A percentile compares a stretch with the other conserved stretches of the same genome.
phyloP scores from a whole-genome alignment of 2,113 vertebrate species.

The Otus sunia region DNA sequence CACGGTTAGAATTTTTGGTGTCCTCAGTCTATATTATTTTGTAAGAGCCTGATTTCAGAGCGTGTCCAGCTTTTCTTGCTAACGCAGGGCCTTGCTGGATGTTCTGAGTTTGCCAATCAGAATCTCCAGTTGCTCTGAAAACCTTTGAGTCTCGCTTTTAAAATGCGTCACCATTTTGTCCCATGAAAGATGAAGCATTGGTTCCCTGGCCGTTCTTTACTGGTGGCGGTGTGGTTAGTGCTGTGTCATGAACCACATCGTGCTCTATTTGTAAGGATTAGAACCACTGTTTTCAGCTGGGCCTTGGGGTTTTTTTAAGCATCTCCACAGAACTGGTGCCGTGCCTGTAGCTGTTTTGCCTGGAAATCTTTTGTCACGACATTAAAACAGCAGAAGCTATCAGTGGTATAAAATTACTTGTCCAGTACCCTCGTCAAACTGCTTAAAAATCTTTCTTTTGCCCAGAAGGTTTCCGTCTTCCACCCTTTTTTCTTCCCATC shows the following conservation, averaged over 20 bases:
- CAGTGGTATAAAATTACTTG: background rate
- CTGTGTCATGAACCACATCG: fast-evolving
- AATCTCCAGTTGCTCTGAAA: background rate
- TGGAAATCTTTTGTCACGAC: slow-evolving; percentile 3
- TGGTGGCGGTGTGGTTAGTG: background rate
- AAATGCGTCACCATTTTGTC: background rate
- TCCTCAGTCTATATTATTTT: background rate
- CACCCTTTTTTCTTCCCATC: background rate
- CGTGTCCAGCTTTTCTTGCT: background rate
- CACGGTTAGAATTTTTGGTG: background rate
- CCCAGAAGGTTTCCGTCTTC: background rate
- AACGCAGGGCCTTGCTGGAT: fast-evolving
- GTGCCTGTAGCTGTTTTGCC: background rate
- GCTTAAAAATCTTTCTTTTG: background rate
- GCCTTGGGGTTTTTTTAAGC: background rate
- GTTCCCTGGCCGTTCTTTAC: background rate
- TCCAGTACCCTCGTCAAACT: background rate
- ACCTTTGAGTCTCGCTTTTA: background rate
- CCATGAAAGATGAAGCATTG: background rate
- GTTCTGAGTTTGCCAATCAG: background rate
- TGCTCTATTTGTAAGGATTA: background rate
- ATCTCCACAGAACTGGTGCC: background rate
- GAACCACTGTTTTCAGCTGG: background rate
- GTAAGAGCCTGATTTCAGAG: background rate
- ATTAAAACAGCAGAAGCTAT: background rate